Evolutionary conservation across 2,888 invertebrate genomes (phyloP).

Genomic region (Polyploca ridens): DNA sequence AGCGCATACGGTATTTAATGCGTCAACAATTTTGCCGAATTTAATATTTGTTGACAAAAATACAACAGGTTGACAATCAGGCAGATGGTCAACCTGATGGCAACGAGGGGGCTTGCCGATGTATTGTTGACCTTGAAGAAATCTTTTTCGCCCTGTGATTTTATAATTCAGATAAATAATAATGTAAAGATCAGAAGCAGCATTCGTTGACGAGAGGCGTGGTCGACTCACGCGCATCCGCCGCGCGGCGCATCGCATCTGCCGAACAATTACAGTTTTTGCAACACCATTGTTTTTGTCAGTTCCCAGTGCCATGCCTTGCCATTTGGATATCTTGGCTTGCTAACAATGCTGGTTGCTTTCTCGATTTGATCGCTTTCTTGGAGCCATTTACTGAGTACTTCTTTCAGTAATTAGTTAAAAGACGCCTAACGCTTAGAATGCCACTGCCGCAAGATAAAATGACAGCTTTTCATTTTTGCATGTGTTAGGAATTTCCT

Average conservation of each 20-base stretch:
- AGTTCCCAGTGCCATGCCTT: constrained; percentile 32
- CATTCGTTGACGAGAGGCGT: constrained; percentile 26
- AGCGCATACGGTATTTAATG: constrained; percentile 14
- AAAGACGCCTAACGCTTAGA: too few species aligned
- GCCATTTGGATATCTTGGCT: constrained; percentile 33
- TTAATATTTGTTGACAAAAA: constrained; percentile 15
- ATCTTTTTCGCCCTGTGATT: background rate
- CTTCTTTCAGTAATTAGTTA: too few species aligned
- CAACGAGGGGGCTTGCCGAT: constrained; percentile 14
- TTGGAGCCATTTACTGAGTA: background rate
- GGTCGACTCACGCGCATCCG: constrained; percentile 44
- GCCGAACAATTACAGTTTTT: constrained; percentile 35
- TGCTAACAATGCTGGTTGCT: constrained; percentile 23
- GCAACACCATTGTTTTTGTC: constrained; percentile 33
- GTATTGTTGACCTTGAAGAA: too few species aligned
- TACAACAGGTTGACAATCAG: too few species aligned
- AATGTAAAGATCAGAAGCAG: background rate
- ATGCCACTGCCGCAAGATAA: background rate
- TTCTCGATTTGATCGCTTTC: background rate
- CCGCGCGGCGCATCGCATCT: constrained; percentile 36
- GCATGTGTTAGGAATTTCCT: too few species aligned
- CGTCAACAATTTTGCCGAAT: constrained; percentile 14
- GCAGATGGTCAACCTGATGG: constrained; percentile 26
- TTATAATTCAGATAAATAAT: constrained; percentile 3
- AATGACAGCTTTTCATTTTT: too few species aligned